Conservation (phyloP, 2,797 vertebrate genomes). For the Tenualosa ilisha region DNA sequence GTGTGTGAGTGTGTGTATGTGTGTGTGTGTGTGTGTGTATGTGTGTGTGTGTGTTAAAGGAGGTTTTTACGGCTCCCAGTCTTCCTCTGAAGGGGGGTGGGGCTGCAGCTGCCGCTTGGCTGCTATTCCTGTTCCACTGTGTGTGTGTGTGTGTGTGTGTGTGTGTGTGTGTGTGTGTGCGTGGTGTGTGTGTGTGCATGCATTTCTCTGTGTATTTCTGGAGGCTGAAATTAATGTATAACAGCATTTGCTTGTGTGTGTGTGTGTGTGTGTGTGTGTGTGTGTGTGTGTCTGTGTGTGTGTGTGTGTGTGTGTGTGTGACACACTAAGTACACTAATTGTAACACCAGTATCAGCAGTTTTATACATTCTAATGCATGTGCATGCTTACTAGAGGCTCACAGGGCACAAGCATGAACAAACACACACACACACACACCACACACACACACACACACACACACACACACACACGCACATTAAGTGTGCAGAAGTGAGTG, state of each 20-base stretch:
- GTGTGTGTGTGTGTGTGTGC: neutral
- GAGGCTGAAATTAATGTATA: no score
- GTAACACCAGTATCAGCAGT: no score
- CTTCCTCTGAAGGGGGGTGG: constrained; percentile 35
- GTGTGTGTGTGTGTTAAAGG: no score
- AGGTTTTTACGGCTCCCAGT: constrained; percentile 19
- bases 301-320: neutral
- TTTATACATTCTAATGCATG: no score
- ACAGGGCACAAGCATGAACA: no score
- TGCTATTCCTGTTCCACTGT: neutral
- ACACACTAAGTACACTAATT: no score
- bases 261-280: neutral
- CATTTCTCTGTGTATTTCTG: neutral
- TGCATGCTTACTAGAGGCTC: no score
- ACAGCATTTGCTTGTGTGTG: neutral
- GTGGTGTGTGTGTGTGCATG: neutral
- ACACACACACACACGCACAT: no score
- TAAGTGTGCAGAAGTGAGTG: no score
- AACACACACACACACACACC: no score
- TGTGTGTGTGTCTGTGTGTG: neutral
- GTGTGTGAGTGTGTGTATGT: neutral
- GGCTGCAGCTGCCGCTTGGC: constrained; percentile 60
- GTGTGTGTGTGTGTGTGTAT: neutral
- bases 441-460: no score
- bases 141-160: neutral